Base-by-base conservation (phyloP, 1,140 invertebrate genomes). In the Semibalanus balanoides region DNA sequence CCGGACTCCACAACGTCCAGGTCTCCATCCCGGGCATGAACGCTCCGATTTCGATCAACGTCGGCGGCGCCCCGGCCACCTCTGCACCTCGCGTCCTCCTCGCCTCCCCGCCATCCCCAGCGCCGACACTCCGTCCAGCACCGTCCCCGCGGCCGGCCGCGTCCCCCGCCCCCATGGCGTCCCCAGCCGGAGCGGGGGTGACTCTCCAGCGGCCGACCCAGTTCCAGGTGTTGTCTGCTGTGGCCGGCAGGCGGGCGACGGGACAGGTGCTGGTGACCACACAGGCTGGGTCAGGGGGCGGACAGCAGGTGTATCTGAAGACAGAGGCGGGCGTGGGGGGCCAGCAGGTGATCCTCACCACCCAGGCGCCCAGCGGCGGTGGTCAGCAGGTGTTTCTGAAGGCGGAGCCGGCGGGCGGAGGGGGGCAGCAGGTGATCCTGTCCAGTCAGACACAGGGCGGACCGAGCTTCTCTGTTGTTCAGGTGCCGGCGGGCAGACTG, bases 1-100 rank as follows among this genome's bases (percentile, higher is more conserved):
- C 51, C 14, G 90, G 90, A 74, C 83, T 93, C 29, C 91, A 93
- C 84, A 92, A 92, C 84, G 90, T 93, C 74, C 86, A 91, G 85
- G 90, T 93, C 51, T 92, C 92, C 81, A 89, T 93, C 80, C 90
- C 90, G 28, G 90, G 91, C 70, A 87, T 92, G 70, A 86, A 90
- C 25, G 90, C 91, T 79, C 90, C 91, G 22, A 92, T 93, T 80
- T 92, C 91, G n/a, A 72, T 72, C 70, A 72, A 72, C 29, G 70
- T 72, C 11, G 70, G 70, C 7, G 25, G 25, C 3, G 28, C 70
- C 1, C 70, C 70, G 9, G n/a, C n/a, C 19, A 28, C 29, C 9
- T 72, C 70, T 3, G 70, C 70, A 1, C 70, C 70, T 1, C n/a
- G 28, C 70, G 70, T 72, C 19, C 7, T 72, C 3, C 70, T 29